Conservation (phyloP, 2,113 vertebrate genomes). For the Dryoscopus gambensis region DNA sequence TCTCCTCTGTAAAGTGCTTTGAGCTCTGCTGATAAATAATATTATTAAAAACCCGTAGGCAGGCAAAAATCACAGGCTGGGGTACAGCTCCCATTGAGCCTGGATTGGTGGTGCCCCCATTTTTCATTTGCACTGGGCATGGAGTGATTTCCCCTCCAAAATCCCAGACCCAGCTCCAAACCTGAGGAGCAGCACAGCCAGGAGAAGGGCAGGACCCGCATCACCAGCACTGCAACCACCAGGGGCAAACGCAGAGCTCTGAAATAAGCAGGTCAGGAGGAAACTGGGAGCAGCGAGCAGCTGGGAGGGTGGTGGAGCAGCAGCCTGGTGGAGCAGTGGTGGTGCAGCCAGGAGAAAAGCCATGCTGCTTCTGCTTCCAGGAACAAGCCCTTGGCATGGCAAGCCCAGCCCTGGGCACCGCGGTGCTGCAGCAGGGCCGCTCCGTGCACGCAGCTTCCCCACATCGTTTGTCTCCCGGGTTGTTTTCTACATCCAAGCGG, state of each 20-base stretch:
- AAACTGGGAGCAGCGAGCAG: background rate
- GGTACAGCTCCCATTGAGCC: fast-evolving
- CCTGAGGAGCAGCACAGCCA: background rate
- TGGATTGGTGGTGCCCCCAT: background rate
- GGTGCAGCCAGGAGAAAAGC: background rate
- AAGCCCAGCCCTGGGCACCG: background rate
- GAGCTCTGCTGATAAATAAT: background rate
- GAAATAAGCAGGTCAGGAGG: background rate
- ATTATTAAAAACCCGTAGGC: background rate
- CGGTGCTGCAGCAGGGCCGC: fast-evolving
- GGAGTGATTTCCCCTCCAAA: background rate
- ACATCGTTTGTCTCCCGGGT: background rate
- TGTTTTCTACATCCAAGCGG: background rate
- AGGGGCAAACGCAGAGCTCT: background rate
- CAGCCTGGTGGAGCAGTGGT: background rate
- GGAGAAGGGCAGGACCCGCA: background rate
- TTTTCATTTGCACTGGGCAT: background rate
- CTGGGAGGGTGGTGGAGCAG: background rate
- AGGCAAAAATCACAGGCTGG: background rate
- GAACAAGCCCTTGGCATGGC: fast-evolving
- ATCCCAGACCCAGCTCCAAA: background rate
- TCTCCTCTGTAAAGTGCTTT: background rate
- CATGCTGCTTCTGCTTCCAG: background rate
- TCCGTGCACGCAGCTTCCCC: fast-evolving
- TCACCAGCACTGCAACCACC: background rate